Conservation (phyloP, 2,797 vertebrate species). For the Florisuga fusca region DNA sequence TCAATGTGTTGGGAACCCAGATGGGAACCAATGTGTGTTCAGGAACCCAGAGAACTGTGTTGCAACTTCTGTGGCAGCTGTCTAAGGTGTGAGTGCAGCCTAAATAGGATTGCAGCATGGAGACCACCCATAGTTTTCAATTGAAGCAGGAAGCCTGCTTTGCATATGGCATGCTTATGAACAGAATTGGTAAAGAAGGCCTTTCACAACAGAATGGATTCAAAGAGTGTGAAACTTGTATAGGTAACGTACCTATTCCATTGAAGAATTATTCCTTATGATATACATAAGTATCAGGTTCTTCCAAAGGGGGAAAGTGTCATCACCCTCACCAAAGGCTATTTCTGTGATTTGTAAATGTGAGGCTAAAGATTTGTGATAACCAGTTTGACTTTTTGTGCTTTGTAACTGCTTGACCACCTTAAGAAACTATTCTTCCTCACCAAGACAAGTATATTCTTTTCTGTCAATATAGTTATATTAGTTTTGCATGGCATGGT, state of each 20-base stretch:
- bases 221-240: not conserved
- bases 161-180: fast-evolving
- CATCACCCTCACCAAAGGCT: not conserved
- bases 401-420: not conserved
- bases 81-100: not conserved
- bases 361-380: not conserved
- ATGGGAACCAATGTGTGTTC: too few relatives aligned
- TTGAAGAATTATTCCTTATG: not conserved
- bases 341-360: not conserved
- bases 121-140: fast-evolving
- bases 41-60: not conserved
- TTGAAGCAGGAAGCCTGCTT: not conserved
- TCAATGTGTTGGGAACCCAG: not conserved
- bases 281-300: fast-evolving
- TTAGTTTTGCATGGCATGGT: fast-evolving
- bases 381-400: not conserved
- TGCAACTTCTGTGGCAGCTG: not conserved
- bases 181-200: not conserved
- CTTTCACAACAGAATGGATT: not conserved
- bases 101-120: fast-evolving
- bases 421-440: not conserved
- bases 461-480: not conserved
- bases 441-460: not conserved
- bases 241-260: not conserved
- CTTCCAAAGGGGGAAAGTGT: not conserved